Evolutionary conservation across 2,797 vertebrate genomes (phyloP).

Genomic region (Brachyalestes nurse): DNA sequence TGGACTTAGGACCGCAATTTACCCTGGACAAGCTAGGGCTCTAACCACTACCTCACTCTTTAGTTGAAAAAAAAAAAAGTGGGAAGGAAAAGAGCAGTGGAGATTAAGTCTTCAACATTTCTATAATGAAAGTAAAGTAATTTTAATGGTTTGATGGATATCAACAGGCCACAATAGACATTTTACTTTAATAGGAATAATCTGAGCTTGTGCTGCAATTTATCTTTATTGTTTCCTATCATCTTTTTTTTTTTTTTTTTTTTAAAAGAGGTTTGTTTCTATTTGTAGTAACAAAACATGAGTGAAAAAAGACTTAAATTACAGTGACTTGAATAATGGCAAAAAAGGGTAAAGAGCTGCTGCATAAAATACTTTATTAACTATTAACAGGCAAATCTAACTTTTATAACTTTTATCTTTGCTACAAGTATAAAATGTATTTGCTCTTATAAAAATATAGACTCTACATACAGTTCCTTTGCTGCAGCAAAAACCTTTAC

Average conservation of each 20-base stretch:
- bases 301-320: slow-evolving; percentile 17
- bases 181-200: neutral
- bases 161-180: neutral
- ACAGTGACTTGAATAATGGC: slow-evolving; percentile 4
- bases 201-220: neutral
- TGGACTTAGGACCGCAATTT: slow-evolving; percentile 57
- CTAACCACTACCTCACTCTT: slow-evolving; percentile 47
- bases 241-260: neutral
- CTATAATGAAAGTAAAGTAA: neutral
- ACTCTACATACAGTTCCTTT: no score
- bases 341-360: neutral
- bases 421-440: no score
- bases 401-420: neutral
- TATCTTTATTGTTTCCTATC: slow-evolving; percentile 13
- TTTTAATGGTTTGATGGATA: neutral
- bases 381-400: no score
- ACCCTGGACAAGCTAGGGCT: slow-evolving; percentile 51
- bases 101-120: neutral
- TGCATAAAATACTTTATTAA: neutral
- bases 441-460: no score
- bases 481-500: no score
- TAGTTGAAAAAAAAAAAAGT: slow-evolving; percentile 5
- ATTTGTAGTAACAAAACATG: slow-evolving; percentile 7
- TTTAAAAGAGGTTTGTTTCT: neutral
- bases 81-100: slow-evolving; percentile 19